Conservation (phyloP, 2,113 vertebrate genomes). For the Muntiacus reevesi region DNA sequence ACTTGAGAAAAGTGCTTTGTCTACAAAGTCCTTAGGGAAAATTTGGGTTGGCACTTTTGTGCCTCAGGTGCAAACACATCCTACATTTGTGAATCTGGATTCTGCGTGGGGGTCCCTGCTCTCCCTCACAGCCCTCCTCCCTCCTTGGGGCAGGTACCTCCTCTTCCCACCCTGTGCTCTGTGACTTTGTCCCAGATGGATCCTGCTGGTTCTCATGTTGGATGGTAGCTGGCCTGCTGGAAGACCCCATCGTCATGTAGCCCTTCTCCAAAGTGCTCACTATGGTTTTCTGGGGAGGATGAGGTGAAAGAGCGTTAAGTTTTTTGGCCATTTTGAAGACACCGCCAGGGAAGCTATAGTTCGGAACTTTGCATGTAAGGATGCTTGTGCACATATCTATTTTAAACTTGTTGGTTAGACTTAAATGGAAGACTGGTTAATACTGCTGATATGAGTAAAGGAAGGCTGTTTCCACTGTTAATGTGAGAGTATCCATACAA, state of each 20-base stretch:
- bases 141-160: background rate
- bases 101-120: background rate
- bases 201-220: background rate
- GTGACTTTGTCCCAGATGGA: background rate
- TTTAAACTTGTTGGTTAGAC: background rate
- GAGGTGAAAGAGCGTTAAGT: background rate
- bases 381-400: background rate
- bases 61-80: background rate
- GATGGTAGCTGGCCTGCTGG: no score
- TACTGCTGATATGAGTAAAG: background rate
- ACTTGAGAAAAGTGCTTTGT: background rate
- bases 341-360: background rate
- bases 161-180: background rate
- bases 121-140: no score
- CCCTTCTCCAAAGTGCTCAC: background rate
- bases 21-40: background rate
- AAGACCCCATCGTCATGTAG: fast-evolving
- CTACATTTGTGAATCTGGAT: background rate
- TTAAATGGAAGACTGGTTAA: background rate
- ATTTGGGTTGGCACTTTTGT: background rate
- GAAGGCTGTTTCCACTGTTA: background rate
- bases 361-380: background rate
- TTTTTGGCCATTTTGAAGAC: background rate
- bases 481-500: background rate
- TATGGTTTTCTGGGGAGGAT: background rate